Base-by-base conservation (phyloP, 53 echinoderm and acorn worm genomes). In the Holothuria scabra region DNA sequence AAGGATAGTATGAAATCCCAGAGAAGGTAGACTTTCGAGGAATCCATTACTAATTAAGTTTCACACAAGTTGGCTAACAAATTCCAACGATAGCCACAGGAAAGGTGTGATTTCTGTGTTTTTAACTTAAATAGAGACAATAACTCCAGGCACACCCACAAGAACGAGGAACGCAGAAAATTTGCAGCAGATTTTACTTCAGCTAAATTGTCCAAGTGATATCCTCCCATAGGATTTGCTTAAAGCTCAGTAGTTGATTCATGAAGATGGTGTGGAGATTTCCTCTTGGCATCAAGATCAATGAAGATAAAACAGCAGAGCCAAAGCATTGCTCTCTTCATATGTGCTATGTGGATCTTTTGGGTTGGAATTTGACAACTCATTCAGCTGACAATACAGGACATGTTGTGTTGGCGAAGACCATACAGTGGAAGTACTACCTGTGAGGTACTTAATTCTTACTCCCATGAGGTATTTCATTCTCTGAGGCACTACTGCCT, bases 31-130 rank as follows among this genome's bases (percentile, higher is more conserved):
- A 41, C 69, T n/a, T 41, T 69, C 69, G 14, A 69, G 69, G 38
- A 69, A 69, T 69, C 69, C 69, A 20, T 38, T 69, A 33, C 69
- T 69, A 69, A 69, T 69, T 69, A 69, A 69, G 69, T 69, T 69
- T 69, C 37, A n/a, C 69, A 69, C 69, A 37, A 69, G 69, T 69
- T 69, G 30, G 69, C 69, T 41, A 69, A 33, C 69, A 32, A 35
- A 52, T 20, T 34, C 35, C 41, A 69, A 69, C 69, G 11, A n/a
- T 30, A 33, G 69, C 69, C 34, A 41, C 7, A 12, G 69, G 69
- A 69, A 22, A 13, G 69, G 21, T 37, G 31, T 32, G 52, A 13
- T 69, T 69, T 32, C 41, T 30, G 30, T 41, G 30, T 44, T 69
- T 69, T 38, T 13, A 20, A 37, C 5, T 1, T 44, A 34, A 5